A percentile compares a stretch with the other conserved stretches of the same genome.
phyloP scores from a whole-genome alignment of 2,113 vertebrate species.

The Chaetops frenatus region DNA sequence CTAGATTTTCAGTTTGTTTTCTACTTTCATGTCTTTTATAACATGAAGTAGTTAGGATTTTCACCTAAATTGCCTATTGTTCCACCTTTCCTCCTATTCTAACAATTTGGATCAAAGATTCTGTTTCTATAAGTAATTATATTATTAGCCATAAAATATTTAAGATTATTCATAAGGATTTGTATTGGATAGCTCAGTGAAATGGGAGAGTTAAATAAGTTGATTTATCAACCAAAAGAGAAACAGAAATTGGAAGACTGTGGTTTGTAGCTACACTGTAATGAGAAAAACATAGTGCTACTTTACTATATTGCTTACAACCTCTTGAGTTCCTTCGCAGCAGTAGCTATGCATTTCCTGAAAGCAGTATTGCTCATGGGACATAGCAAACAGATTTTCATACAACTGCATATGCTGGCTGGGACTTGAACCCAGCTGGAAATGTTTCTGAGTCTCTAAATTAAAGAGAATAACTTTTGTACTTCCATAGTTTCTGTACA shows the following conservation, averaged over 20 bases:
- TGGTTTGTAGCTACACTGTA: background rate
- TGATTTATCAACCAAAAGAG: background rate
- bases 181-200: background rate
- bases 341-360: background rate
- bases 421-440: background rate
- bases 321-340: background rate
- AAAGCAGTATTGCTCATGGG: background rate
- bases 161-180: background rate
- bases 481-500: background rate
- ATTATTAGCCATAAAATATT: background rate
- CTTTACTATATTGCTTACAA: background rate
- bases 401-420: background rate
- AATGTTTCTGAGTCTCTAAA: background rate
- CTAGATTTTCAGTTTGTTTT: background rate
- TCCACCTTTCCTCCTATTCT: background rate
- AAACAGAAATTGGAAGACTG: background rate
- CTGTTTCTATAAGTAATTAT: background rate
- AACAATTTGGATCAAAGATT: background rate
- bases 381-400: background rate
- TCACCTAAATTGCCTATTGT: background rate
- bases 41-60: background rate
- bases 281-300: background rate
- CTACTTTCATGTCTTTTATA: background rate
- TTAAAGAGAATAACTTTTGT: background rate
- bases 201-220: background rate